Evolutionary conservation across 2,113 vertebrate genomes (phyloP).

Genomic region (Ciconia maguari): DNA sequence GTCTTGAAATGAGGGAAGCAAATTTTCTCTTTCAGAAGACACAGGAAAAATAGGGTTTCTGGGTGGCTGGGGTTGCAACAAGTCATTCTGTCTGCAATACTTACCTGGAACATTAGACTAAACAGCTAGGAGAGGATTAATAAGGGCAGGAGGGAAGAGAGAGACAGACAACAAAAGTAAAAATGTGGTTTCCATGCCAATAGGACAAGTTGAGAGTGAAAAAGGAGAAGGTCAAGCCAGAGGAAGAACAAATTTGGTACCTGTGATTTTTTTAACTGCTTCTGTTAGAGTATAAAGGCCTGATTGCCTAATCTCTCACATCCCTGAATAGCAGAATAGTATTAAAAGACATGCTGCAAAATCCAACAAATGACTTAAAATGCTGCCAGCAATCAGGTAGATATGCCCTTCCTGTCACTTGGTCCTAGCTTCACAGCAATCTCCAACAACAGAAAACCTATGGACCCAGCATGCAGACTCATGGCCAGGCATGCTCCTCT

Average conservation of each 20-base stretch:
- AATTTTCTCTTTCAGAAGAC: not conserved
- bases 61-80: not conserved
- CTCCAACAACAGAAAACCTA: rapidly evolving
- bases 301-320: not conserved
- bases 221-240: not conserved
- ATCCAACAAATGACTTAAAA: not conserved
- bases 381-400: not conserved
- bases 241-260: not conserved
- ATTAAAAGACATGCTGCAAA: not conserved
- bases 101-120: not conserved
- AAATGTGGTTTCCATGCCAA: not conserved
- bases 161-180: not conserved
- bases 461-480: rapidly evolving
- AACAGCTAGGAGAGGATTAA: not conserved
- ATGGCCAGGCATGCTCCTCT: rapidly evolving
- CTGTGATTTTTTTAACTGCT: not conserved
- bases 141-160: not conserved
- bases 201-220: not conserved
- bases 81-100: not conserved
- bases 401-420: too few species aligned
- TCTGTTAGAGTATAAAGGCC: not conserved
- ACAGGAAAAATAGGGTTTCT: not conserved
- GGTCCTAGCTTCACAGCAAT: not conserved
- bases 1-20: not conserved
- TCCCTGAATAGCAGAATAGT: not conserved